A percentile compares a stretch with the other conserved stretches of the same genome.
phyloP scores from a whole-genome alignment of 2,888 invertebrate genomes.

The Thyatira batis region DNA sequence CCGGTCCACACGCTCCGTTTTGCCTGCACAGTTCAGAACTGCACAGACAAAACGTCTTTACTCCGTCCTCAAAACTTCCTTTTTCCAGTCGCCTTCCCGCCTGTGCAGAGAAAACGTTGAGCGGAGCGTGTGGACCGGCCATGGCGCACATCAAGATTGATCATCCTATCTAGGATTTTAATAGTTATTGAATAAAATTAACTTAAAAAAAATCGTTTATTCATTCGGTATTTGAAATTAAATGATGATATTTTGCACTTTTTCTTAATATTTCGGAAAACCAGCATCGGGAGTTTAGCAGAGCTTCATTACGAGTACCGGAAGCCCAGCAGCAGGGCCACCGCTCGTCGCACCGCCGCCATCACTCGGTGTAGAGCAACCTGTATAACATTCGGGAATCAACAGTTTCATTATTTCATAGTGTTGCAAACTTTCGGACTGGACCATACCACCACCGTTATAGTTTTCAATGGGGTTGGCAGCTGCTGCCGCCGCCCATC shows the following conservation, averaged over 20 bases:
- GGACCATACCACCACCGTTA: conserved; percentile 6
- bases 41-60: no score
- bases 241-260: conserved; percentile 50
- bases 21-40: no score
- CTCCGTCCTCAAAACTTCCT: no score
- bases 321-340: conserved; percentile 53
- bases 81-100: no score
- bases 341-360: conserved; percentile 43
- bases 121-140: no score
- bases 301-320: conserved; percentile 72
- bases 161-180: no score
- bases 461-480: not conserved
- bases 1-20: no score
- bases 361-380: conserved; percentile 54
- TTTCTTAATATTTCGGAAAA: conserved; percentile 59
- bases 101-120: no score
- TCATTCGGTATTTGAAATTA: conserved; percentile 18
- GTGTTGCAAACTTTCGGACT: conserved; percentile 9
- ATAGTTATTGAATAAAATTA: conserved; percentile 13
- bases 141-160: no score
- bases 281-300: conserved; percentile 42
- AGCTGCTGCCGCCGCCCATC: conserved; percentile 32
- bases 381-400: conserved; percentile 61
- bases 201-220: conserved; percentile 23
- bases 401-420: conserved; percentile 49